Base-by-base conservation (phyloP, 1,140 invertebrate species). In the Drosophila tropicalis region DNA sequence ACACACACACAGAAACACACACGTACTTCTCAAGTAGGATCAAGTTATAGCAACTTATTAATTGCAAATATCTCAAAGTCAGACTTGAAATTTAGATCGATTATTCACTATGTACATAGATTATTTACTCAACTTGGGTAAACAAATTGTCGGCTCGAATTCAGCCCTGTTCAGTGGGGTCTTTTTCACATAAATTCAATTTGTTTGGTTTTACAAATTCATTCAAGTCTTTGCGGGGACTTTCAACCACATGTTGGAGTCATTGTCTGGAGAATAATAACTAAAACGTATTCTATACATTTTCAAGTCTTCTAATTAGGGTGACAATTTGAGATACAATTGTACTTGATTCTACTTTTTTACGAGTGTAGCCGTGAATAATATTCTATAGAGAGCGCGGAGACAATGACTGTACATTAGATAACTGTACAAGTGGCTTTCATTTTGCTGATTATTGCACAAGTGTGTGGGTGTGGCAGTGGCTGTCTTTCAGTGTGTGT, bases 301-400 rank as follows among this genome's bases (percentile, higher is more conserved):
- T 61, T 66, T 40, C 67, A 55, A 39, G 36, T 39, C 51, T 69
- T 67, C 54, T 56, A 61, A 62, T 47, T 73, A 41, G 19, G 40
- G 17, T 22, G 44, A 51, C 44, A 22, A 12, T 51, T 51, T 12
- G 44, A 51, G 44, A 51, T 19, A 51, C 44, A 22, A 51, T 51
- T 51, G 5, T 9, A 51, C 44, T 51, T 51, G 44, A 51, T 51
- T 51, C 44, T 51, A 51, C 44, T 51, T 39, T 39, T 39, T 51
- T 51, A n/a, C 44, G 17, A 51, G 44, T 51, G 44, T 51, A 51
- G 17, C 44, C 17, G 44, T 19, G 44, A 51, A 51, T 13, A 39
- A 39, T 51, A 22, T 51, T 51, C 44, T 51, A 22, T 22, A 51
- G 44, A 19, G 17, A 51, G 17, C 17, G 44, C 19, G 17, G 12